These are phyloP conservation scores for Perca fluviatilis DNA, from an alignment of 2,113 vertebrate species.

Conservation along the genomic window DNA sequence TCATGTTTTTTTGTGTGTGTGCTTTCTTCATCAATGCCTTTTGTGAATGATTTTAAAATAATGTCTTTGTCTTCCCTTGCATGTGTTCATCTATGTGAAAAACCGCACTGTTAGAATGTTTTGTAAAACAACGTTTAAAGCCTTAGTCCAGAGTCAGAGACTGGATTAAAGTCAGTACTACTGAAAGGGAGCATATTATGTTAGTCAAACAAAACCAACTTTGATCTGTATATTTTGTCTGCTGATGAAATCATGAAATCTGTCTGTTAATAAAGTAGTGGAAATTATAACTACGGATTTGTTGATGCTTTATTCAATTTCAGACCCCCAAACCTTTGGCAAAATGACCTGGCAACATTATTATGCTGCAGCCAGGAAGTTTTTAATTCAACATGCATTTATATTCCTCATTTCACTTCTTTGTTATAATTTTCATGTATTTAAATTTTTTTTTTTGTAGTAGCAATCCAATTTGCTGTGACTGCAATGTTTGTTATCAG, in stretches of 20 bases:
- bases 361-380: not conserved
- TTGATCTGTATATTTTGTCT: slow-evolving; percentile 90
- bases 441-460: not conserved
- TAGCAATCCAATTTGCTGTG: not conserved
- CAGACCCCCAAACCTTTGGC: not conserved
- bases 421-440: not conserved
- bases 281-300: slow-evolving; percentile 7
- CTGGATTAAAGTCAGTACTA: slow-evolving; percentile 61
- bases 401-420: not conserved
- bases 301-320: not conserved
- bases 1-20: not conserved
- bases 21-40: slow-evolving; percentile 10
- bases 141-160: slow-evolving; percentile 73
- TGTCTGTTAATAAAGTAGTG: slow-evolving; percentile 82
- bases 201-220: slow-evolving; percentile 59
- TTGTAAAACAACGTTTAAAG: slow-evolving; percentile 77
- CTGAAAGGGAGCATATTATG: slow-evolving; percentile 70
- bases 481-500: not conserved
- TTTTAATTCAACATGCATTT: not conserved
- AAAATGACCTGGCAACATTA: not conserved
- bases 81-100: slow-evolving; percentile 78
- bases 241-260: slow-evolving; percentile 76
- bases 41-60: slow-evolving; percentile 42
- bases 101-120: slow-evolving; percentile 60
- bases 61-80: slow-evolving; percentile 79